These are phyloP conservation scores for Dunckerocampus dactyliophorus DNA, from an alignment of 2,113 vertebrate species.

Conservation along the genomic window DNA sequence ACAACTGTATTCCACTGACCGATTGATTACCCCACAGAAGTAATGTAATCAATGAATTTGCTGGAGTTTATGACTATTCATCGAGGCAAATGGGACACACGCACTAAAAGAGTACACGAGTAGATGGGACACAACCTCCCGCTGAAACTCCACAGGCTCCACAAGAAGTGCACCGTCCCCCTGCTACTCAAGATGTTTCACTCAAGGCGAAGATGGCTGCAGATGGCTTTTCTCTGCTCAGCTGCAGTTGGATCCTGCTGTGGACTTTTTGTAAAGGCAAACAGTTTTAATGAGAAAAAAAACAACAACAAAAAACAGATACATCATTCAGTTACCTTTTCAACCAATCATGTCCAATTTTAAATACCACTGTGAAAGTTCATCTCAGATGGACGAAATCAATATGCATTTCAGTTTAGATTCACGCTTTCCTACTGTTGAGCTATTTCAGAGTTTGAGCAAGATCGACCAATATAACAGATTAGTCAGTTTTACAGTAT, in stretches of 20 bases:
- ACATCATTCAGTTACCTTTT: constrained; percentile 19
- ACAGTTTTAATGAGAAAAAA: neutral
- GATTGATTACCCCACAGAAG: constrained; percentile 27
- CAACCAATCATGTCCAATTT: constrained; percentile 11
- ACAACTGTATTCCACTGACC: constrained; percentile 29
- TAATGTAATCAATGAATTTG: constrained; percentile 32
- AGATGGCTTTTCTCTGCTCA: constrained; percentile 51
- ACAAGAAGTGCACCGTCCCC: constrained; percentile 33
- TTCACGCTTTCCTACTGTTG: constrained; percentile 3
- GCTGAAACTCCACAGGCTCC: constrained; percentile 42
- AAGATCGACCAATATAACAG: neutral
- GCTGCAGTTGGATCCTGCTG: constrained; percentile 42
- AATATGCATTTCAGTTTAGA: constrained; percentile 9
- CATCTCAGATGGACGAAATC: constrained; percentile 18
- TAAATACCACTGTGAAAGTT: constrained; percentile 18
- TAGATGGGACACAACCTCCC: constrained; percentile 18
- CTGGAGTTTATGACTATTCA: constrained; percentile 12
- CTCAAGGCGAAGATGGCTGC: constrained; percentile 40
- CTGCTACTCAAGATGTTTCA: constrained; percentile 59
- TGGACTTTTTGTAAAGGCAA: constrained; percentile 26
- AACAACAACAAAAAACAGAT: constrained; percentile 4
- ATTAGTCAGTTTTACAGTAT: neutral
- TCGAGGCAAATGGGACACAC: constrained; percentile 45
- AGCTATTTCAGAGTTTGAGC: constrained; percentile 11
- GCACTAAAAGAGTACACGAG: constrained; percentile 27